Percentiles rank a stretch among this genome's conserved stretches.
These are phyloP conservation scores for Drosophila rellima DNA, from an alignment of 2,888 invertebrate species.

Conservation along the genomic window DNA sequence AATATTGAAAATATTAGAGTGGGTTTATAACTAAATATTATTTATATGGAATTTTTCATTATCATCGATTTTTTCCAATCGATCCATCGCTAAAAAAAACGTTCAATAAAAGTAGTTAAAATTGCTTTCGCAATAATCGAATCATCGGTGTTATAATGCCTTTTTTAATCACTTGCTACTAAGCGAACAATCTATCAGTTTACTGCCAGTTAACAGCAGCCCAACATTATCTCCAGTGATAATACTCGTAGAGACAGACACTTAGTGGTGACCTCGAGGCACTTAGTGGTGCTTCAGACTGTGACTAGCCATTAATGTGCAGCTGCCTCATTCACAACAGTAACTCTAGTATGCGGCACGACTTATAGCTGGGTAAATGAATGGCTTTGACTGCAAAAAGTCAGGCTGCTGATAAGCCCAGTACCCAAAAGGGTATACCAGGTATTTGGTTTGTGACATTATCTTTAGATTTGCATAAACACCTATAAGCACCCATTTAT, in stretches of 20 bases:
- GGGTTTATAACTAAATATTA: too few relatives aligned
- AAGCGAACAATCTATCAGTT: background rate
- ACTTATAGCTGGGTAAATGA: slow-evolving; percentile 23
- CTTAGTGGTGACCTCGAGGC: slow-evolving; percentile 19
- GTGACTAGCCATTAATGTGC: slow-evolving; percentile 47
- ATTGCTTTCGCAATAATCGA: too few relatives aligned
- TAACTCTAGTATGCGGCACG: slow-evolving; percentile 11
- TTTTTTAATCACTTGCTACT: too few relatives aligned
- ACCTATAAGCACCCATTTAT: too few relatives aligned
- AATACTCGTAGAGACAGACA: slow-evolving; percentile 42
- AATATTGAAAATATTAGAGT: too few relatives aligned
- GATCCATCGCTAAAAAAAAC: too few relatives aligned
- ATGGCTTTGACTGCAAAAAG: slow-evolving; percentile 4
- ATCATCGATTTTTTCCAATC: too few relatives aligned
- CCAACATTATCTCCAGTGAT: slow-evolving; percentile 33
- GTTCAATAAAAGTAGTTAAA: too few relatives aligned
- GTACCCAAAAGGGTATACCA: background rate
- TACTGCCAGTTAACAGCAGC: slow-evolving; percentile 11
- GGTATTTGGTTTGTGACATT: background rate
- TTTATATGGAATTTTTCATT: too few relatives aligned
- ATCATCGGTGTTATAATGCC: too few relatives aligned
- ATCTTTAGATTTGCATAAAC: background rate
- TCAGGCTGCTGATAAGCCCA: background rate
- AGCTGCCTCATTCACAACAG: slow-evolving; percentile 35
- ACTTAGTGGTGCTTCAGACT: slow-evolving; percentile 24